Evolutionary conservation across 2,797 vertebrate genomes (phyloP).

Genomic region (Eulemur mongoz): DNA sequence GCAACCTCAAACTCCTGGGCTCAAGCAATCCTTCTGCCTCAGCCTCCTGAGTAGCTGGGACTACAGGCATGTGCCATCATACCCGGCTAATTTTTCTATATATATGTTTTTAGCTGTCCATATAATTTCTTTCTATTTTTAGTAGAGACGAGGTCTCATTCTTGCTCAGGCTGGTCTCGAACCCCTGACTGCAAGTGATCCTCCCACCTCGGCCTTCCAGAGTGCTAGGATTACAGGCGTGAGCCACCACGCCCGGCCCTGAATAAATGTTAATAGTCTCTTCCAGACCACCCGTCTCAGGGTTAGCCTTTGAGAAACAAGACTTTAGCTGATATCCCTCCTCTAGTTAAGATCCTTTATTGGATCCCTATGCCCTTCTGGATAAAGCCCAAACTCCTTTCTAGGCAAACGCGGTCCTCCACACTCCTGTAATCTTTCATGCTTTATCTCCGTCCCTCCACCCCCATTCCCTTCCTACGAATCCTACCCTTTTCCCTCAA

Average conservation of each 20-base stretch:
- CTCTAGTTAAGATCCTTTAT: neutral
- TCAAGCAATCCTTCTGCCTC: too few relatives aligned
- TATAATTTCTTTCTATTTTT: too few relatives aligned
- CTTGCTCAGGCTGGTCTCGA: too few relatives aligned
- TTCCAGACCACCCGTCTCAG: neutral
- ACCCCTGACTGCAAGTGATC: too few relatives aligned
- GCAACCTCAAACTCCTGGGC: too few relatives aligned
- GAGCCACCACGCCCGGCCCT: neutral
- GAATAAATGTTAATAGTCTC: neutral
- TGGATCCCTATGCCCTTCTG: neutral
- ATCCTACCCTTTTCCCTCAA: neutral
- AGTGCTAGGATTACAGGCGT: too few relatives aligned
- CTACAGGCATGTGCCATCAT: too few relatives aligned
- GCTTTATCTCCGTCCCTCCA: neutral
- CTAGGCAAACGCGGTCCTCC: neutral
- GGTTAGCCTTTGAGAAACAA: constrained; percentile 27
- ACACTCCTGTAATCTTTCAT: neutral
- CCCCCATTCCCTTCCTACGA: neutral
- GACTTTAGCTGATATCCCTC: neutral
- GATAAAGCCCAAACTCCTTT: constrained; percentile 20
- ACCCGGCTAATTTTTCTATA: too few relatives aligned
- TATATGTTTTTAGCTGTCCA: too few relatives aligned
- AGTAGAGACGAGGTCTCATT: too few relatives aligned
- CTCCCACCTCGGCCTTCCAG: too few relatives aligned
- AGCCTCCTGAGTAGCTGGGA: too few relatives aligned